Evolutionary conservation across 2,797 vertebrate species (phyloP), one percentile per base, ranked within the genome.

Genomic region (Tolypeutes matacus): DNA sequence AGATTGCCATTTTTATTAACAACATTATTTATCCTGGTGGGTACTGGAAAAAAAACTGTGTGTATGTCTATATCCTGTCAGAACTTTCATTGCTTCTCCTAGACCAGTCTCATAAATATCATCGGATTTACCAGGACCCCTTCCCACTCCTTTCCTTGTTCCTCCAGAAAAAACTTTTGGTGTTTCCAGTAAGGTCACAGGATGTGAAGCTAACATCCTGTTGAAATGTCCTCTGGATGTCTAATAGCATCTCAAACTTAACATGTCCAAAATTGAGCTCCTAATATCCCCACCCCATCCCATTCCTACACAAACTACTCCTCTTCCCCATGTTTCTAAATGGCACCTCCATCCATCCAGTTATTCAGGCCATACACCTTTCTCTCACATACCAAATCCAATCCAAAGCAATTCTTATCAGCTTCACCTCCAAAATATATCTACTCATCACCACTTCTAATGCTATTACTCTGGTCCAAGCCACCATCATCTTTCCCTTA

Each of bases 21-120:
- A 65, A 73, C 60, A 70, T 73, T 56, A 9, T 69, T 60, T 95
- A 75, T 89, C 12, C 29, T 60, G 15, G 25, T 70, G n/a, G 70
- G 31, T 69, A 46, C 29, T 49, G 77, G 84, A 23, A 87, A 78
- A 76, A 82, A 29, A 31, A 4, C 21, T 23, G 12, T 36, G 10
- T 15, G n/a, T 65, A 3, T 60, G 17, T 14, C 1, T 64, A 9
- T 65, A 7, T 76, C 49, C 23, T 39, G 27, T 51, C 27, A 90
- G 51, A 95, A 95, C 53, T 83, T 13, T 83, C 36, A 5, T 42
- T 93, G 60, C 39, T 88, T 46, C 81, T 87, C 29, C 80, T 76
- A 80, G 7, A 36, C 27, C 20, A 80, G 34, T 17, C 31, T 29
- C 31, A 4, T 83, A 34, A 76, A 62, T 82, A 56, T 36, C 89